A percentile compares a stretch with the other conserved stretches of the same genome.
phyloP scores from a whole-genome alignment of 1,140 invertebrate species.

The Lerema accius region DNA sequence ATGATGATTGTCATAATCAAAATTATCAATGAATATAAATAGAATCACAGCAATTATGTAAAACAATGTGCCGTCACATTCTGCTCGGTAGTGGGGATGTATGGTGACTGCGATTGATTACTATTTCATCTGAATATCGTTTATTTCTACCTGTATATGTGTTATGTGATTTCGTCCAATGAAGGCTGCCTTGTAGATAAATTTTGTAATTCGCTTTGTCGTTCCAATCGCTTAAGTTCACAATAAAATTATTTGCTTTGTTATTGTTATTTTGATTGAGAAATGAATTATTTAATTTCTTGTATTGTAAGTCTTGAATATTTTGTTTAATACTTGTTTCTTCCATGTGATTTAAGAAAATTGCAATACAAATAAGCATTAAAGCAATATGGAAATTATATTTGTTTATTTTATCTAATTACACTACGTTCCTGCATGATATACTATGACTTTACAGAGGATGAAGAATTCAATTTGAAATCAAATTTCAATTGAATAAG shows the following conservation, averaged over 20 bases:
- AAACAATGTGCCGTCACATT: too few species aligned
- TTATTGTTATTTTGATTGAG: slow-evolving; percentile 70
- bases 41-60: too few species aligned
- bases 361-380: slow-evolving; percentile 73
- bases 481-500: too few species aligned
- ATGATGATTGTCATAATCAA: too few species aligned
- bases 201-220: slow-evolving; percentile 20
- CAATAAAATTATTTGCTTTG: slow-evolving; percentile 62
- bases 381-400: slow-evolving; percentile 59
- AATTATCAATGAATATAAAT: too few species aligned
- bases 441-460: too few species aligned
- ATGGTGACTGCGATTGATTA: too few species aligned
- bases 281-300: slow-evolving; percentile 70
- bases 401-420: slow-evolving; percentile 30
- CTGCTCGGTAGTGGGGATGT: neutral
- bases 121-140: too few species aligned
- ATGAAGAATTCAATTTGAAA: too few species aligned
- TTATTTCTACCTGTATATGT: neutral
- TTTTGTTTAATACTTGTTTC: slow-evolving; percentile 73
- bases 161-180: slow-evolving; percentile 9
- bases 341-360: slow-evolving; percentile 76
- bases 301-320: slow-evolving; percentile 67
- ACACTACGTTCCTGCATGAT: too few species aligned
- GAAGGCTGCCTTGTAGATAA: slow-evolving; percentile 12
- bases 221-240: slow-evolving; percentile 36